A percentile compares a stretch with the other conserved stretches of the same genome.
These are phyloP conservation scores for Erethizon dorsatum DNA, from an alignment of 2,797 vertebrate species.

Conservation along the genomic window DNA sequence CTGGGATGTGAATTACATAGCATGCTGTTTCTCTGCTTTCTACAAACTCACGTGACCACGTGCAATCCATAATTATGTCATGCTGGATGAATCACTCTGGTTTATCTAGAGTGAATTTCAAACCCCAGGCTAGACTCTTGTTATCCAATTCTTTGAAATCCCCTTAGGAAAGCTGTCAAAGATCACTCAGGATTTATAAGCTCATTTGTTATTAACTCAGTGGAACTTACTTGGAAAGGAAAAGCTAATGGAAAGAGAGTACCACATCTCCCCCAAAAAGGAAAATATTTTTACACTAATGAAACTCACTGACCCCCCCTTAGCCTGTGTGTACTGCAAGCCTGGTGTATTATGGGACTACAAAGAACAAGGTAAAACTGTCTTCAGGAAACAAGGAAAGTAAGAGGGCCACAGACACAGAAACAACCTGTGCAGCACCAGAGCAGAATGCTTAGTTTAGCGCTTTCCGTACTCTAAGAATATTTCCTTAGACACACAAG, in stretches of 20 bases:
- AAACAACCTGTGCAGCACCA: background rate
- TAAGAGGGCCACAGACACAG: background rate
- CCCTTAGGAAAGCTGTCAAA: background rate
- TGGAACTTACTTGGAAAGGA: conserved; percentile 44
- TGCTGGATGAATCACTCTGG: background rate
- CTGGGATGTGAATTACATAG: background rate
- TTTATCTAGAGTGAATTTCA: conserved; percentile 51
- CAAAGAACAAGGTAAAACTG: background rate
- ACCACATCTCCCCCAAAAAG: background rate
- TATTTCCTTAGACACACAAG: background rate
- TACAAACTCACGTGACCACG: background rate
- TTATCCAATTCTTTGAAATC: background rate
- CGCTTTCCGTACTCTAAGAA: background rate
- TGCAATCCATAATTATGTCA: background rate
- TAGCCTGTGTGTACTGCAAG: background rate
- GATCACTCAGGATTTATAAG: conserved; percentile 47
- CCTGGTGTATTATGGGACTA: background rate
- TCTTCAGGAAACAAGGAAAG: conserved; percentile 25
- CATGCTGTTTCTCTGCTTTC: background rate
- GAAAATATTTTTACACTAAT: background rate
- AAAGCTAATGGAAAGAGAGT: conserved; percentile 29
- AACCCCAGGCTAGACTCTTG: background rate
- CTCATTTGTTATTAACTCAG: conserved; percentile 57
- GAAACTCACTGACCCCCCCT: background rate
- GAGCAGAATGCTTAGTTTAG: background rate